A percentile compares a stretch with the other conserved stretches of the same genome.
These are phyloP conservation scores for Drosophila glabriapex DNA, from an alignment of 2,888 invertebrate genomes.

Conservation along the genomic window DNA sequence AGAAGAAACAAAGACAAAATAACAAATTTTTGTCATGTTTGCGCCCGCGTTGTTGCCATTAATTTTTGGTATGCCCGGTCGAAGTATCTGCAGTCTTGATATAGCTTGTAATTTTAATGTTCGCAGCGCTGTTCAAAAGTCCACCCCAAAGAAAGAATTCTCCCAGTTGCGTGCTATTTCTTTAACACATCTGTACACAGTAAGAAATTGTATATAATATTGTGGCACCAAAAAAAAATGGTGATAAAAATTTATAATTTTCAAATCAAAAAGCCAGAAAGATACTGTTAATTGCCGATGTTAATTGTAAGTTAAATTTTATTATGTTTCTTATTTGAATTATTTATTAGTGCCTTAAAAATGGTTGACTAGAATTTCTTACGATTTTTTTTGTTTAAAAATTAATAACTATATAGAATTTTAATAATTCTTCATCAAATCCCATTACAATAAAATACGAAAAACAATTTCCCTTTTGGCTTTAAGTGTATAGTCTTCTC, in stretches of 20 bases:
- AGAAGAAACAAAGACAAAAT: conserved; percentile 33
- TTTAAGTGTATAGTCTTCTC: neutral
- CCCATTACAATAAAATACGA: neutral
- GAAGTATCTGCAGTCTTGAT: conserved; percentile 60
- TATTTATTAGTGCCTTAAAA: neutral
- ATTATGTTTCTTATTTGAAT: neutral
- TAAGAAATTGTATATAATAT: neutral
- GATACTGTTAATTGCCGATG: neutral
- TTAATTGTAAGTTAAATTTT: neutral
- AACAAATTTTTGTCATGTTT: conserved; percentile 82
- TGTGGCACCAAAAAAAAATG: neutral
- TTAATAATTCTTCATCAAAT: neutral
- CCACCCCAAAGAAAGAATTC: conserved; percentile 4
- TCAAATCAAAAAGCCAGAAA: neutral
- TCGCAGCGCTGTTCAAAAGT: conserved; percentile 70
- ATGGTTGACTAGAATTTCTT: neutral
- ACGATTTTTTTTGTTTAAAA: neutral
- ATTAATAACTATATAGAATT: neutral
- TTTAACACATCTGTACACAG: conserved; percentile 7
- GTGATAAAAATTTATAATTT: neutral
- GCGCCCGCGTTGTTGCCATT: conserved; percentile 77
- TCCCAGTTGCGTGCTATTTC: conserved; percentile 2
- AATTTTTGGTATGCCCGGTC: conserved; percentile 65
- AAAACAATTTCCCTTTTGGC: neutral
- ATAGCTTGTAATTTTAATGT: conserved; percentile 77